phyloP scores from a whole-genome alignment of 2,888 invertebrate genomes.

The Dexiosoma caninum region DNA sequence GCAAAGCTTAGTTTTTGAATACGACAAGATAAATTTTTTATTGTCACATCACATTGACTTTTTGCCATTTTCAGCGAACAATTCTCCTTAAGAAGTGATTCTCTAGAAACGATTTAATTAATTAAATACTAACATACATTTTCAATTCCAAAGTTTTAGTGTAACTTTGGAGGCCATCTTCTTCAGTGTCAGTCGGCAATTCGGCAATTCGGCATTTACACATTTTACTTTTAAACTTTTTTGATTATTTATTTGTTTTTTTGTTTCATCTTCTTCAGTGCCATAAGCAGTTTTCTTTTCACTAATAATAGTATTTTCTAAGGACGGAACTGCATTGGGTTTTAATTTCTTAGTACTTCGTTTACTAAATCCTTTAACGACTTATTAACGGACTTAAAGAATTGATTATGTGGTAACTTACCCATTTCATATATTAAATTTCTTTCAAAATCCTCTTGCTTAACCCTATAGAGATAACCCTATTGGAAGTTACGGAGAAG shows the following conservation, averaged over 20 bases:
- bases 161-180: background rate
- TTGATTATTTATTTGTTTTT: background rate
- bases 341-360: background rate
- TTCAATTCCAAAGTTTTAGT: background rate
- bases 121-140: slow-evolving; percentile 3
- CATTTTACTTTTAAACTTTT: background rate
- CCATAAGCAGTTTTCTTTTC: background rate
- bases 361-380: too few species aligned
- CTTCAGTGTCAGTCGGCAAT: background rate
- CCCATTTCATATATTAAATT: too few species aligned
- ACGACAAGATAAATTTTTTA: background rate
- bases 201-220: too few species aligned
- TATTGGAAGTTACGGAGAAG: too few species aligned
- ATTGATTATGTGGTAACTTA: too few species aligned
- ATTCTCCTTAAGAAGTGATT: background rate
- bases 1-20: too few species aligned
- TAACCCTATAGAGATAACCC: too few species aligned
- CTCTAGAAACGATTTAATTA: slow-evolving; percentile 3
- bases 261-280: background rate
- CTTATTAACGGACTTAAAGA: too few species aligned
- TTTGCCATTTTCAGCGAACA: background rate
- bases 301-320: background rate
- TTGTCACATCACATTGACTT: too few species aligned
- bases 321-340: background rate
- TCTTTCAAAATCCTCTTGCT: too few species aligned